Conservation (phyloP, 92 coral and sea anemone species). For the Pocillopora grandis region DNA sequence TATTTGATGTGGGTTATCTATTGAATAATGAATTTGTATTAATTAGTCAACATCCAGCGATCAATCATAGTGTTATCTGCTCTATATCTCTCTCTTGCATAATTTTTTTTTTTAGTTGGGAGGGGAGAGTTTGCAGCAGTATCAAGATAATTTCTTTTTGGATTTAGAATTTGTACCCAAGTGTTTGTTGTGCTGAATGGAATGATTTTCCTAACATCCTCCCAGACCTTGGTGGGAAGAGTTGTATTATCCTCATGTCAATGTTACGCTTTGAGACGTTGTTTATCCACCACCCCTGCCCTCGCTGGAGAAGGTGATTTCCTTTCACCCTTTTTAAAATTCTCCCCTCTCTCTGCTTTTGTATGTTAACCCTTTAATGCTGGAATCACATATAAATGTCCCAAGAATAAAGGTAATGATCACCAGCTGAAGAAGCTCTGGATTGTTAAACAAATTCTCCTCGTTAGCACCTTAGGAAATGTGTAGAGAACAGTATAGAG, state of each 20-base stretch:
- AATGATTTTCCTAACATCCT: conserved; percentile 38
- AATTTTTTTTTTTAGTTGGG: too few species aligned
- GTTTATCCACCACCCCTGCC: conserved; percentile 27
- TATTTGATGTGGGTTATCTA: too few species aligned
- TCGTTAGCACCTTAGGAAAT: too few species aligned
- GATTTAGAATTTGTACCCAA: conserved; percentile 18
- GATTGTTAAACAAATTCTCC: too few species aligned
- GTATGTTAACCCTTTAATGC: not conserved
- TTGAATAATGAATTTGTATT: too few species aligned
- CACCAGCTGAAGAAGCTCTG: too few species aligned
- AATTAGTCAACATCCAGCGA: too few species aligned
- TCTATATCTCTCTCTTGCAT: not conserved
- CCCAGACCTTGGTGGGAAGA: conserved; percentile 42
- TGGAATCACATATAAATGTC: too few species aligned
- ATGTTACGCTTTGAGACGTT: conserved; percentile 15
- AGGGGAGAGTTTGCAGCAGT: not conserved
- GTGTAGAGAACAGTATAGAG: too few species aligned
- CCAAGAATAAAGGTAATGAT: too few species aligned
- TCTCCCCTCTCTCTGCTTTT: not conserved
- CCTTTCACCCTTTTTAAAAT: not conserved
- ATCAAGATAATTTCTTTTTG: conserved; percentile 7
- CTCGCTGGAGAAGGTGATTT: conserved; percentile 34
- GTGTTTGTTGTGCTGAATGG: conserved; percentile 39
- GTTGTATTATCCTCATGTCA: conserved; percentile 14
- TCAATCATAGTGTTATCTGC: not conserved